A percentile compares a stretch with the other conserved stretches of the same genome.
These are phyloP conservation scores for Antitype chi DNA, from an alignment of 2,888 invertebrate species.

Conservation along the genomic window DNA sequence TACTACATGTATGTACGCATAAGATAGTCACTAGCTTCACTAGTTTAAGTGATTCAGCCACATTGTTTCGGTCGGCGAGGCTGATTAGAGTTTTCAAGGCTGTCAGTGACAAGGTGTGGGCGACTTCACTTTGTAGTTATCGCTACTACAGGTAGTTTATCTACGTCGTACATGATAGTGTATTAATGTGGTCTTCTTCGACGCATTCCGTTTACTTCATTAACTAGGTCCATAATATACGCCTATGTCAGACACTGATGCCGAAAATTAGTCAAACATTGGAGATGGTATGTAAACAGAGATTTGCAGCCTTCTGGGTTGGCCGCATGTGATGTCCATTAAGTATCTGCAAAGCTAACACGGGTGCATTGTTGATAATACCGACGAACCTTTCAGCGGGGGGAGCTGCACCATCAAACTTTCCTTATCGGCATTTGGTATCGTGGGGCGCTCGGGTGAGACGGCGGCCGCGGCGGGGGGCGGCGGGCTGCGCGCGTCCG, in stretches of 20 bases:
- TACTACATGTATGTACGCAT: conserved; percentile 50
- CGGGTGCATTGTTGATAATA: conserved; percentile 49
- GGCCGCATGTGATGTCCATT: conserved; percentile 48
- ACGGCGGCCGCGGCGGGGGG: conserved; percentile 76
- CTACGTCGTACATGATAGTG: conserved; percentile 38
- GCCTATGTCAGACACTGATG: conserved; percentile 71
- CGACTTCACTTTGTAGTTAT: conserved; percentile 59
- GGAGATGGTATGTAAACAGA: conserved; percentile 75
- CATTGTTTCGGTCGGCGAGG: conserved; percentile 69
- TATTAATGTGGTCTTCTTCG: conserved; percentile 30
- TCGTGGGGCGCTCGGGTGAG: conserved; percentile 79
- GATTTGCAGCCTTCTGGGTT: conserved; percentile 30
- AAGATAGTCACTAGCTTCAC: conserved; percentile 67
- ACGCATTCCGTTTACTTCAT: conserved; percentile 51
- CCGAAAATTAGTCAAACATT: conserved; percentile 69
- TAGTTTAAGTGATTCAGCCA: conserved; percentile 66
- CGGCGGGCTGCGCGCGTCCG: conserved; percentile 86
- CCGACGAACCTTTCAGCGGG: conserved; percentile 88
- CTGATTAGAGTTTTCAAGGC: conserved; percentile 72
- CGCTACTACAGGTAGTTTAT: conserved; percentile 59
- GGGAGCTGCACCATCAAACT: conserved; percentile 89
- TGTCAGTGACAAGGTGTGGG: conserved; percentile 69
- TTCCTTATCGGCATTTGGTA: conserved; percentile 83
- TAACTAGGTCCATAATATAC: conserved; percentile 68
- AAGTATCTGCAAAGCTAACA: conserved; percentile 49